A percentile compares a stretch with the other conserved stretches of the same genome.
Evolutionary conservation across 1,140 invertebrate genomes (phyloP).

Genomic region (Theocolax elegans): DNA sequence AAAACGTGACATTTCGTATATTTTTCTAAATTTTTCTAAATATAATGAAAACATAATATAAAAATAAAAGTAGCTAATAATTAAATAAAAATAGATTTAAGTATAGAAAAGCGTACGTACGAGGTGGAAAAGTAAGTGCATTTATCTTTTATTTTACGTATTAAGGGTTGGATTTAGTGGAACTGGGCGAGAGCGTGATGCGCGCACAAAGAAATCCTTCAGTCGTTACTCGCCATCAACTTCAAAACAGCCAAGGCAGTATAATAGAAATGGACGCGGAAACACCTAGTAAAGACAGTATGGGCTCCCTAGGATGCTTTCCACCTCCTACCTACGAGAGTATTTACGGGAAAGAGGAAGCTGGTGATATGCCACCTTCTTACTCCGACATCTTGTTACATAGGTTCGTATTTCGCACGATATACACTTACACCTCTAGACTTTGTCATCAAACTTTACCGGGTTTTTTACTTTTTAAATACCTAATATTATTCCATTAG

Average conservation of each 20-base stretch:
- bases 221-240: slow-evolving; percentile 55
- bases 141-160: no score
- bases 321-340: slow-evolving; percentile 66
- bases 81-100: no score
- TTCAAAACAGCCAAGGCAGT: slow-evolving; percentile 58
- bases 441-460: no score
- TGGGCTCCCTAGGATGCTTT: slow-evolving; percentile 59
- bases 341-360: slow-evolving; percentile 63
- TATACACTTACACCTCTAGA: no score
- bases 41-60: no score
- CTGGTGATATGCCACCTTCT: slow-evolving; percentile 61
- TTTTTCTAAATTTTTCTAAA: no score
- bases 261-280: slow-evolving; percentile 63
- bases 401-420: slow-evolving; percentile 51
- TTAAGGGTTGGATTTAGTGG: slow-evolving; percentile 67
- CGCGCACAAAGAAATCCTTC: slow-evolving; percentile 59
- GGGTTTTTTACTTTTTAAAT: no score
- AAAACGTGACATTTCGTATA: no score
- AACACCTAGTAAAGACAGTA: slow-evolving; percentile 61
- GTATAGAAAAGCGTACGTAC: no score
- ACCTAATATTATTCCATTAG: no score
- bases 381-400: slow-evolving; percentile 64
- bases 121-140: no score
- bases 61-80: no score
- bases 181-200: slow-evolving; percentile 68